These are phyloP conservation scores for Trogon melanurus DNA, from an alignment of 2,113 vertebrate species.

Conservation along the genomic window DNA sequence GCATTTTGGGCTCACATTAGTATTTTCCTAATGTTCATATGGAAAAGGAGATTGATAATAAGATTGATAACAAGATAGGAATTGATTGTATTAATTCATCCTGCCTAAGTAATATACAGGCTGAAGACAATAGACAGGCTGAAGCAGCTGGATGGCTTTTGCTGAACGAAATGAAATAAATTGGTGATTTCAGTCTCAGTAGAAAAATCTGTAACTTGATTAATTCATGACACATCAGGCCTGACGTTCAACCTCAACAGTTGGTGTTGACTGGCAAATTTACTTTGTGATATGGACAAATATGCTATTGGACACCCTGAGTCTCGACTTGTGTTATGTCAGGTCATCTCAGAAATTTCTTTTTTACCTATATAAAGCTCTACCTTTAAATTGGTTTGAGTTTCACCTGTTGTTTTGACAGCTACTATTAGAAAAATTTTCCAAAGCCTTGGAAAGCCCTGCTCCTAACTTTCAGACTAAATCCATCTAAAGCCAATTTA, in stretches of 20 bases:
- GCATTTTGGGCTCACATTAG: not conserved
- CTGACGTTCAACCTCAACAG: not conserved
- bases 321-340: not conserved
- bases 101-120: not conserved
- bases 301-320: fast-evolving
- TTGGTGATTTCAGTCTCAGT: not conserved
- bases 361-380: not conserved
- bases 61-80: not conserved
- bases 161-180: not conserved
- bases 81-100: not conserved
- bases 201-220: not conserved
- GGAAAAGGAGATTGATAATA: not conserved
- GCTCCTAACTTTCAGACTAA: not conserved
- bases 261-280: not conserved
- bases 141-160: not conserved
- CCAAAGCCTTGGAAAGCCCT: not conserved
- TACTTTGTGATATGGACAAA: not conserved
- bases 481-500: not conserved
- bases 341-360: not conserved
- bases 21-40: not conserved
- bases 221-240: not conserved
- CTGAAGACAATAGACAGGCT: not conserved
- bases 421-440: not conserved
- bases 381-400: not conserved
- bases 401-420: not conserved